Evolutionary conservation across 30 jellyfish, hydroid and myxozoan genomes (phyloP), one percentile per base, ranked within the genome.

Genomic region (Cassiopea andromeda): DNA sequence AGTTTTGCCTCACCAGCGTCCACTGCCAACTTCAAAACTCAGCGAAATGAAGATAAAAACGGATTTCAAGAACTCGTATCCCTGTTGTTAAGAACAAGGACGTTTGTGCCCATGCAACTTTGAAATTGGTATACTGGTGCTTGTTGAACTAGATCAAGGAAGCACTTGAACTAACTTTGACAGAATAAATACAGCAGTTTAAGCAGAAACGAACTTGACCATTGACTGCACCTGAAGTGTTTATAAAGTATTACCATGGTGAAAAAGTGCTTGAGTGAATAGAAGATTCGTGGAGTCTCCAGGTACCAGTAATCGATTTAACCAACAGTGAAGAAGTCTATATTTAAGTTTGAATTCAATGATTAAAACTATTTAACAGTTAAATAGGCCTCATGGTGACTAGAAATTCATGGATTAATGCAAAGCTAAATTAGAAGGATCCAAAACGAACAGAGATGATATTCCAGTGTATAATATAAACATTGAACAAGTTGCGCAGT

Each of bases 201-300:
- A 70, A 17, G 50, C 17, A 19, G 18, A 6, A 18, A 70, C 7
- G 16, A 70, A 2, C 10, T 19, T 15, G 49, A 48, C 86, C 13
- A 77, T 77, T 77, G 86, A 15, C 75, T 77, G 50, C 50, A 18
- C 19, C 15, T 77, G 2, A 77, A 77, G 86, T 77, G 86, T 77
- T 77, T 48, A 14, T 43, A 57, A 49, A 47, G 18, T 2, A 49
- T 77, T 77, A 48, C 74, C 48, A 49, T 48, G 54, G 74, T 44
- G 75, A 46, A 27, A 15, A 48, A 74, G 50, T 7, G 48, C 49
- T 50, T 2, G 60, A 72, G 4, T 48, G 86, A 48, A 77, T 77
- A 16, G 1, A 75, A 64, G 14, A 75, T 75, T 75, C 83, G 46
- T 1, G 50, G 27, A 77, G 15, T 50, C 48, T 12, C 50, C 74